Base-by-base conservation (phyloP, 2,113 vertebrate genomes). In the Pao palembangensis region DNA sequence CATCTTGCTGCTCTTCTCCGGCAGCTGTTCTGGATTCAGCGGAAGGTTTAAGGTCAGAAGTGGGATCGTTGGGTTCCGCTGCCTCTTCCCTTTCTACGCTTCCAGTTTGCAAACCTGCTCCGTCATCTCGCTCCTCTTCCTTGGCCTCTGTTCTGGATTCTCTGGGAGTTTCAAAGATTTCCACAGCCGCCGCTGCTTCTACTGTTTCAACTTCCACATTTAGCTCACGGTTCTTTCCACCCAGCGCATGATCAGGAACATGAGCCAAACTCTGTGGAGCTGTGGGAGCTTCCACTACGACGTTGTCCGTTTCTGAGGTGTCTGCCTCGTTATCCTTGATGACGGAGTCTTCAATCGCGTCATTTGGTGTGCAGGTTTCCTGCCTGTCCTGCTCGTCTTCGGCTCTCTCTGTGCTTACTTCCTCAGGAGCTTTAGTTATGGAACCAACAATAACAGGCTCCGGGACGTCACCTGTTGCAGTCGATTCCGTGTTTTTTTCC, bases 311-410 rank as follows among this genome's bases (percentile, higher is more conserved):
- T 48, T 52, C 21, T 6, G 31, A 23, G 20, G 11, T 51, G 53
- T 51, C 25, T 23, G 72, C 23, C 13, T 23, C 19, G 10, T 62
- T 53, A n/a, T 66, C 50, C 25, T 18, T 25, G 50, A 62, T 51
- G 15, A 1, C 61, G 1, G 52, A 12, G 31, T 81, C 71, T 55
- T 58, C 17, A 4, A 42, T 1, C 20, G 34, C 2, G 18, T 57
- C 61, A 21, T 18, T 25, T 17, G 8, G 12, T n/a, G 31, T 15
- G 49, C 43, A 2, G 1, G 1, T 19, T 56, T 79, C 18, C 13
- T 51, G 25, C 0, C 10, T n/a, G 11, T 56, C 58, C 52, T 78
- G 62, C 47, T 69, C 52, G 31, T 34, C 64, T 43, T 67, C 16
- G 19, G 55, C 7, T 57, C 5, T 49, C 18, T 64, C 61, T 7